Percentiles rank a stretch among this genome's conserved stretches.
Evolutionary conservation across 1,140 invertebrate genomes (phyloP).

Genomic region (Venturia canescens): DNA sequence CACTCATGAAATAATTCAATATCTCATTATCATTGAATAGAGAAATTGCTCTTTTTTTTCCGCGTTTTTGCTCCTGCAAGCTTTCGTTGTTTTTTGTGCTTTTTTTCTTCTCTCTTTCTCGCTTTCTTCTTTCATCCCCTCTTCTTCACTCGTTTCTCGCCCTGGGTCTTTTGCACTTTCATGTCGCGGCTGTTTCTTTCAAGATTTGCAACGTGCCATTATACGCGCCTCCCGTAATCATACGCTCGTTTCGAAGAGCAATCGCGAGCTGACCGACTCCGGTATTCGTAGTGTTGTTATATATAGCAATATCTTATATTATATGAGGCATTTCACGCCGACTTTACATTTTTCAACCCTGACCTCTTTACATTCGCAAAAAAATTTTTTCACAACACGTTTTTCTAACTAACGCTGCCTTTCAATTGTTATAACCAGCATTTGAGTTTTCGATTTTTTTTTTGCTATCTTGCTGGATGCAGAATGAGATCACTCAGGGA

Average conservation of each 20-base stretch:
- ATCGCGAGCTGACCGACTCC: conserved; percentile 31
- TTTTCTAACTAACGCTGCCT: too few species aligned
- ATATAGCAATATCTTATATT: neutral
- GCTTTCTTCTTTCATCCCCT: neutral
- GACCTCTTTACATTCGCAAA: too few species aligned
- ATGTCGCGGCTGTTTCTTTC: conserved; percentile 34
- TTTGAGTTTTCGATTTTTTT: too few species aligned
- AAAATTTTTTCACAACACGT: too few species aligned
- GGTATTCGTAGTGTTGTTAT: neutral
- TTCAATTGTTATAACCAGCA: too few species aligned
- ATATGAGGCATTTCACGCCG: neutral
- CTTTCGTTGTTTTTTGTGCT: neutral
- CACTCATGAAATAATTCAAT: too few species aligned
- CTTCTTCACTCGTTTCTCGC: neutral
- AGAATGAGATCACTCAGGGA: too few species aligned
- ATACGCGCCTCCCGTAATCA: conserved; percentile 59
- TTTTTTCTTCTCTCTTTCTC: neutral
- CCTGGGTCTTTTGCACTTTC: conserved; percentile 14
- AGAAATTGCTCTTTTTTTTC: neutral
- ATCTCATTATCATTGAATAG: too few species aligned
- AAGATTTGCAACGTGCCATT: conserved; percentile 57
- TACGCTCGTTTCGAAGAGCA: conserved; percentile 61
- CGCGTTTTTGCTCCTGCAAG: neutral
- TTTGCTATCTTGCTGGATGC: too few species aligned
- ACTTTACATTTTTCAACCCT: too few species aligned